A percentile compares a stretch with the other conserved stretches of the same genome.
Evolutionary conservation across 2,113 vertebrate species (phyloP).

Genomic region (Grallaria varia): DNA sequence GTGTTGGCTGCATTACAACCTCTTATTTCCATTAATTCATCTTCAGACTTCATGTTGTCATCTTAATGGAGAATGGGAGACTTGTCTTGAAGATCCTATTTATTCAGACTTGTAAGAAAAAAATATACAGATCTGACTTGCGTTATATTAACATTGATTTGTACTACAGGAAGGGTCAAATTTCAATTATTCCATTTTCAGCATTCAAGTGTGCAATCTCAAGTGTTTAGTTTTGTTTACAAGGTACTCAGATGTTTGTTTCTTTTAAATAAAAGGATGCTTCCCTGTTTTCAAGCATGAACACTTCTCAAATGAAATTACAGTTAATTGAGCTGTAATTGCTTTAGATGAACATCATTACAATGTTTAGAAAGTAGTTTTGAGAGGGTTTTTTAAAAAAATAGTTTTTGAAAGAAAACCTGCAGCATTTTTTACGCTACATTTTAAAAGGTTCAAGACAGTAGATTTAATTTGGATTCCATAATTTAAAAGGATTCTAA

Average conservation of each 20-base stretch:
- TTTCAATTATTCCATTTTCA: background rate
- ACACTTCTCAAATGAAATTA: constrained; percentile 14
- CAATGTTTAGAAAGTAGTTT: background rate
- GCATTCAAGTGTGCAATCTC: background rate
- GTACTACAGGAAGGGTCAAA: background rate
- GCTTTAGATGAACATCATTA: background rate
- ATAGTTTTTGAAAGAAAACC: background rate
- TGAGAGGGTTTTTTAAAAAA: background rate
- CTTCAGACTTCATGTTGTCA: background rate
- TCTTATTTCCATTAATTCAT: background rate
- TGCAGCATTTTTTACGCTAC: background rate
- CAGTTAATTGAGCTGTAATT: constrained; percentile 25
- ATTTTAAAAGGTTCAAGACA: background rate
- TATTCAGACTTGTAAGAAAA: background rate
- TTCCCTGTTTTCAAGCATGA: background rate
- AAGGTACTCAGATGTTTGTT: background rate
- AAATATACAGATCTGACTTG: background rate
- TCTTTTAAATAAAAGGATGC: background rate
- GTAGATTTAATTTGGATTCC: background rate
- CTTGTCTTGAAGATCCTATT: background rate
- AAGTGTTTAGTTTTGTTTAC: background rate
- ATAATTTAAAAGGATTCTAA: background rate
- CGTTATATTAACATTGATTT: background rate
- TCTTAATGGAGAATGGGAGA: background rate
- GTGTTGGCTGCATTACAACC: background rate